Conservation (phyloP, 2,113 vertebrate genomes). For the Nycticryphes semicollaris region DNA sequence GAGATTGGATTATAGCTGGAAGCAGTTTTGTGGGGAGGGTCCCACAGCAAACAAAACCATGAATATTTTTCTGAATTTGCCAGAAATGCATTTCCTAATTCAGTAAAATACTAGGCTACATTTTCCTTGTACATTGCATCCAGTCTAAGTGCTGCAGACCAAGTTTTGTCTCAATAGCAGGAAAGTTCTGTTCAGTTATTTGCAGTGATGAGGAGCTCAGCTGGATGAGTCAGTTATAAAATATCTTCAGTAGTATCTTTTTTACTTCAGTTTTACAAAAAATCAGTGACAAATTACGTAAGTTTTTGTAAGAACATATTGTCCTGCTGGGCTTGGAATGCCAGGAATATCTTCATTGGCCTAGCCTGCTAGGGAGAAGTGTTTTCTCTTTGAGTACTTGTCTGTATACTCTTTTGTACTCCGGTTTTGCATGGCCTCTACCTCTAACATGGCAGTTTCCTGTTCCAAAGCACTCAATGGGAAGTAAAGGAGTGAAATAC, state of each 20-base stretch:
- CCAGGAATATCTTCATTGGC: not conserved
- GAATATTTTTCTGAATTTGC: not conserved
- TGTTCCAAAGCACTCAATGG: not conserved
- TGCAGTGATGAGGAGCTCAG: not conserved
- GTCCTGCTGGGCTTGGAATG: not conserved
- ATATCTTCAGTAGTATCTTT: not conserved
- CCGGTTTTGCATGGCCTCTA: not conserved
- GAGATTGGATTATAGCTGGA: not conserved
- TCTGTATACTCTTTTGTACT: not conserved
- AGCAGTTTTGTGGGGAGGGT: not conserved
- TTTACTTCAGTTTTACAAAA: not conserved
- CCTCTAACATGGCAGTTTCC: not conserved
- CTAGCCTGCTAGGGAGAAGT: not conserved
- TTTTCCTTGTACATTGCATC: not conserved
- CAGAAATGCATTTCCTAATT: not conserved
- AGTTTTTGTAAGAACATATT: not conserved
- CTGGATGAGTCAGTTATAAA: not conserved
- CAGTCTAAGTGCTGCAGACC: not conserved
- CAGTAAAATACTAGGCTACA: not conserved
- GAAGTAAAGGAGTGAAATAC: not conserved
- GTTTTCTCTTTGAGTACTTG: not conserved
- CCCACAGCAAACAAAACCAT: not conserved
- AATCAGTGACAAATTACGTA: not conserved
- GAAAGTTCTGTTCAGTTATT: not conserved
- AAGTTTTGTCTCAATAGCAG: not conserved